Base-by-base conservation (phyloP, 2,113 vertebrate species). In the Phylloscopus trochiloides region DNA sequence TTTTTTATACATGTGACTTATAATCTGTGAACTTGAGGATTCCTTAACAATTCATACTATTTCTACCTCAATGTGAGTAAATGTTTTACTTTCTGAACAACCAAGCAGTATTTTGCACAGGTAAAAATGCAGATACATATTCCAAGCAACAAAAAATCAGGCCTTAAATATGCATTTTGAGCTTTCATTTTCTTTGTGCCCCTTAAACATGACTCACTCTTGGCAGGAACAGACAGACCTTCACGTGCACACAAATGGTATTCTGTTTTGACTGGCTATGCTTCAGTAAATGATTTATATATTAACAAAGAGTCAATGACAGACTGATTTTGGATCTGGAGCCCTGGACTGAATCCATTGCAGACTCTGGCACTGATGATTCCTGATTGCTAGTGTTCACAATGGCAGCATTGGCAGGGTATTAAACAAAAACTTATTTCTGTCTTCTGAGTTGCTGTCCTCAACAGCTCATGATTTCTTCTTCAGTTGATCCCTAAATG, bases 271-370 rank as follows among this genome's bases (percentile, higher is more conserved):
- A 96, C 94, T 97, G 96, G 40, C 86, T 92, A 34, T 51, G 62
- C 24, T 89, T 94, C 90, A 94, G 73, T 66, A 96, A 96, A 92
- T 96, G 47, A 94, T 97, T 96, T 96, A 94, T 96, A 88, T 76
- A 86, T 93, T 86, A 96, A 93, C 86, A 97, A 97, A 96, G 57
- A 77, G 61, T 58, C 77, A 93, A 84, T 17, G 17, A 50, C 85
- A 94, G 84, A 38, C 63, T 90, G 86, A 95, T 90, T 88, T 83
- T 31, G 63, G 71, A 94, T 95, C 36, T 86, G 73, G 72, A 88
- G 45, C 28, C 68, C 70, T 91, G 79, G 77, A 90, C 43, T 74
- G 65, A 61, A 81, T 97, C 88, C 86, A 75, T 57, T 83, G 74
- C 71, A 84, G 72, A 38, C 58, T 86, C 59, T 96, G 73, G 82